Base-by-base conservation (phyloP, 2,888 invertebrate genomes). In the Lasius fuliginosus region DNA sequence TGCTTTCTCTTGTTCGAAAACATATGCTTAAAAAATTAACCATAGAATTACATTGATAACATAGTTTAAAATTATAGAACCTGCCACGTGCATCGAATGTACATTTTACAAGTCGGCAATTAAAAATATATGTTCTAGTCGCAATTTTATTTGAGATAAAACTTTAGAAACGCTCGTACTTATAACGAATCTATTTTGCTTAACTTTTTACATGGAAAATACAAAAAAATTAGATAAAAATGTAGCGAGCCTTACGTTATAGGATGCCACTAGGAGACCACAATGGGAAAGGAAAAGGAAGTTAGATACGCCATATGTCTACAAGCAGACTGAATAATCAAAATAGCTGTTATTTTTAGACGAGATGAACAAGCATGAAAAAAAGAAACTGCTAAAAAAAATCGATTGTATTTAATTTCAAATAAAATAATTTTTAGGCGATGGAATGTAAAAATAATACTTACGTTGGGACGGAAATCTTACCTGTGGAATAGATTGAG, bases 251-350 rank as follows among this genome's bases (percentile, higher is more conserved):
- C 97, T 97, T 95, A 97, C 97, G 97, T 96, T 95, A 96, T 95
- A 96, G 96, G 95, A 97, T 96, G 97, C 97, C 97, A 97, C 97
- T 96, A 97, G 97, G 97, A 97, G 96, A 91, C 85, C 92, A 92
- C 93, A 89, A 85, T 87, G 82, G 92, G 92, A 94, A 94, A 93
- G 92, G 92, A 94, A 94, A 94, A 93, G 92, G 92, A 94, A 91
- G 85, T 84, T 23, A 1, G 23, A 36, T 36, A 11, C 36, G 15
- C 33, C 36, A 12, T 58, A 23, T 4, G 23, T 27, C 1, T 23
- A 23, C 23, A 4, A 4, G n/a, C 11, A 11, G 3, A 56, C 15
- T 56, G 8, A 9, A 23, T 12, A 11, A 23, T 71, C 56, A 71
- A 71, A 56, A 36, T 15, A 56, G 9, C 11, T 56, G 33, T 56